phyloP scores from a whole-genome alignment of 1,140 invertebrate genomes.

The Magallana gigas region DNA sequence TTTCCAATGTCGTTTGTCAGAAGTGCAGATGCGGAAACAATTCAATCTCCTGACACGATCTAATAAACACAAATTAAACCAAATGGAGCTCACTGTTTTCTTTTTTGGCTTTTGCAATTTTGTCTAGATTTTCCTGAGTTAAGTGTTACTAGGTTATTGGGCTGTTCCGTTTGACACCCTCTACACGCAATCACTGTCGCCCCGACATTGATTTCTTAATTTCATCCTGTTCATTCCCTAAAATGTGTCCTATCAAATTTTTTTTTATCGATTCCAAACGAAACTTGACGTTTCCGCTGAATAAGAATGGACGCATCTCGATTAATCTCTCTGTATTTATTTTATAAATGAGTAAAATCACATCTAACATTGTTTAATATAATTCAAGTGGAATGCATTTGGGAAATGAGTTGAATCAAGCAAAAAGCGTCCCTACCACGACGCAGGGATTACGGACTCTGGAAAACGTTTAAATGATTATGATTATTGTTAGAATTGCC shows the following conservation, averaged over 20 bases:
- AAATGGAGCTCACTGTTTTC: background rate
- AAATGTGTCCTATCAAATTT: conserved; percentile 14
- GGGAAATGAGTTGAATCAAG: conserved; percentile 31
- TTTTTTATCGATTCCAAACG: conserved; percentile 25
- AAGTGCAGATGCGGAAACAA: background rate
- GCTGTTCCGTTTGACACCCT: background rate
- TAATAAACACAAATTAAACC: background rate
- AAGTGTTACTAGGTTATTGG: background rate
- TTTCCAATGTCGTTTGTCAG: too few relatives aligned
- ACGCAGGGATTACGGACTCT: background rate
- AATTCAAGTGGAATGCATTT: conserved; percentile 31
- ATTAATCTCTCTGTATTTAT: conserved; percentile 1
- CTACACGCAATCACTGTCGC: background rate
- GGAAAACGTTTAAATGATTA: background rate
- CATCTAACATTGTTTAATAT: conserved; percentile 16
- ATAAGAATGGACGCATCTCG: background rate
- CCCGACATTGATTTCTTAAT: conserved; percentile 21
- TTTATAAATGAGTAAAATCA: conserved; percentile 31
- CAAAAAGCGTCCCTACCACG: background rate
- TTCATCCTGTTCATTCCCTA: background rate
- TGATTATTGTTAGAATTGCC: background rate
- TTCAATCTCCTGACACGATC: background rate
- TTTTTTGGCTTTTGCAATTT: background rate
- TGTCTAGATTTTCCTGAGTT: background rate
- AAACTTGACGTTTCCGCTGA: conserved; percentile 18